Base-by-base conservation (phyloP, 2,797 vertebrate species). In the Spinus pinus region DNA sequence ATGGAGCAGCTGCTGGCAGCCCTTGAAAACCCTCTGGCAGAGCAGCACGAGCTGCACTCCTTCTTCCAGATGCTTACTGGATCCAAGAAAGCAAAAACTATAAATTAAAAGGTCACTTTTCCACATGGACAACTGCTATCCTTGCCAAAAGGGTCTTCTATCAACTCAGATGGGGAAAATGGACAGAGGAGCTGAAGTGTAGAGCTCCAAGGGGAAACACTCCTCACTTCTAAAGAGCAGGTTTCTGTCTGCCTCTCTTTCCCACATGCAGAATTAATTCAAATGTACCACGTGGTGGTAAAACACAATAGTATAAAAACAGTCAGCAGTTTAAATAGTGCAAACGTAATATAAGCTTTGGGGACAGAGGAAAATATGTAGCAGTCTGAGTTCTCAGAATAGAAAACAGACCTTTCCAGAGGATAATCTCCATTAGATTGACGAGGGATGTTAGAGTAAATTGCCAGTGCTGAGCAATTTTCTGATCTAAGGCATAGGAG, bases 61-160 rank as follows among this genome's bases (percentile, higher is more conserved):
- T 71, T 11, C 58, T 46, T 90, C 71, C 81, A 85, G 58, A 57
- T 80, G 51, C 39, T 53, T 56, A 9, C 58, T 57, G 37, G 44
- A 53, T 70, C 65, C 53, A 50, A 88, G 33, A 25, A 81, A 79
- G 46, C 0, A 1, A 88, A 86, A 75, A 66, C 37, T 15, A 60
- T 3, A 37, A 24, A 66, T 53, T 82, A 73, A 86, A 87, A 53
- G 41, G 60, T 86, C 60, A 39, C 22, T 91, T 93, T 84, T 91
- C 81, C 61, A 57, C 50, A 23, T 54, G 87, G 67, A 77, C 37
- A 80, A 49, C 35, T 39, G 41, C 56, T 70, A 6, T 42, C 61
- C 51, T 81, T 84, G 58, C 25, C 77, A 77, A 35, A 15, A 79
- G 37, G 41, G 20, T 71, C 64, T 80, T 73, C 51, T 31, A 15